A percentile compares a stretch with the other conserved stretches of the same genome.
phyloP scores from a whole-genome alignment of 2,113 vertebrate species.

The Sylvilagus bachmani region DNA sequence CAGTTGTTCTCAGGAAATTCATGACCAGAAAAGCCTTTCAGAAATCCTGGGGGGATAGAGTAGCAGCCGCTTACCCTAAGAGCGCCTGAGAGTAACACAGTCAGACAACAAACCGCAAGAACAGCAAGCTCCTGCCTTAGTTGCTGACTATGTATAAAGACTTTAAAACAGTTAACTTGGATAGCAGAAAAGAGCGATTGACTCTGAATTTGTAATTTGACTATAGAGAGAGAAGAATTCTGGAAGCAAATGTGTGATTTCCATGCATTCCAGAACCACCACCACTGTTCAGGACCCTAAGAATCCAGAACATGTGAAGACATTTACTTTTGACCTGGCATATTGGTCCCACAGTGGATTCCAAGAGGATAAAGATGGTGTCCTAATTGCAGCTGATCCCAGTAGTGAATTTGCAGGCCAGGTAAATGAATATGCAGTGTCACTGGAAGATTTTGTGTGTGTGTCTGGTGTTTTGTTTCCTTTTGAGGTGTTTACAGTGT shows the following conservation, averaged over 20 bases:
- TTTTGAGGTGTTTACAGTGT: not conserved
- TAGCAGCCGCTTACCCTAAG: not conserved
- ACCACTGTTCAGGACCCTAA: constrained; percentile 89
- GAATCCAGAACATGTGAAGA: constrained; percentile 85
- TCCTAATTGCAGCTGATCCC: constrained; percentile 87
- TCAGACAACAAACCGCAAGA: not conserved
- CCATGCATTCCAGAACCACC: constrained; percentile 88
- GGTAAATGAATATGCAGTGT: constrained; percentile 84
- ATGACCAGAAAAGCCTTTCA: not conserved
- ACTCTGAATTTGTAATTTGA: constrained; percentile 50
- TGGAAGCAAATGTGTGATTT: constrained; percentile 89
- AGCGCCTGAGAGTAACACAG: not conserved
- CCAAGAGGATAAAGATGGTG: constrained; percentile 83
- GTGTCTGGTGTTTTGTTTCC: not conserved
- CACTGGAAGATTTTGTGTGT: not conserved
- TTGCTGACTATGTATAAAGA: not conserved
- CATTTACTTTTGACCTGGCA: constrained; percentile 90
- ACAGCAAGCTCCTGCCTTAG: not conserved
- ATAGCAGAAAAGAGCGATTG: not conserved
- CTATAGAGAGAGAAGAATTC: constrained; percentile 90
- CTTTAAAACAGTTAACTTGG: not conserved
- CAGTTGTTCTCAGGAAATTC: not conserved
- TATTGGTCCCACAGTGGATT: constrained; percentile 91
- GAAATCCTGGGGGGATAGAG: not conserved
- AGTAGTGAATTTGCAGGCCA: constrained; percentile 90